Conservation (phyloP, 2,113 vertebrate species). For the Centropristis striata region DNA sequence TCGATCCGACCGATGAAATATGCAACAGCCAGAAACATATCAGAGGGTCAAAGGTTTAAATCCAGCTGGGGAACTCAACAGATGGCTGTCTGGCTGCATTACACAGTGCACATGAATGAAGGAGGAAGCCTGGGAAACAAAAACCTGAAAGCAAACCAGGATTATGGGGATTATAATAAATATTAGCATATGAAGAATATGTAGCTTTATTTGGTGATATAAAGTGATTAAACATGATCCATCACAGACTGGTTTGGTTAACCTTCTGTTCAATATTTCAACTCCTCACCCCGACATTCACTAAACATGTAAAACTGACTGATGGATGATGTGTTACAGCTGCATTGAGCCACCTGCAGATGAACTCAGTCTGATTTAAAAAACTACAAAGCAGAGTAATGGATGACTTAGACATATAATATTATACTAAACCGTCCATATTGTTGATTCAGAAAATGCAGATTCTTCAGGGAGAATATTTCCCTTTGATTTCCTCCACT, state of each 20-base stretch:
- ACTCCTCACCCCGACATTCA: background rate
- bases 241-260: too few species aligned
- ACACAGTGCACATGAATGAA: background rate
- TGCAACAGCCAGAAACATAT: slow-evolving; percentile 18
- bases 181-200: too few species aligned
- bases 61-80: slow-evolving; percentile 8
- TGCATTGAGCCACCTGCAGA: background rate
- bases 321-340: background rate
- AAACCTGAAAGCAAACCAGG: background rate
- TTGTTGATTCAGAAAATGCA: background rate
- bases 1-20: too few species aligned
- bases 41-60: slow-evolving; percentile 16
- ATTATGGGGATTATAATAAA: background rate
- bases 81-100: slow-evolving; percentile 29
- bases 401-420: background rate
- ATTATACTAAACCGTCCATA: background rate
- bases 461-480: background rate
- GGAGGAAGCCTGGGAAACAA: too few species aligned
- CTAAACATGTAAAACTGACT: slow-evolving; percentile 16
- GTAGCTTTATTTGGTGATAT: too few species aligned
- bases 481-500: background rate
- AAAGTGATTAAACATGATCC: too few species aligned
- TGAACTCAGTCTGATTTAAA: slow-evolving; percentile 1
- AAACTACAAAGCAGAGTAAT: background rate
- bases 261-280: background rate